Conservation (phyloP, 2,888 invertebrate genomes). For the Eurois occulta region DNA sequence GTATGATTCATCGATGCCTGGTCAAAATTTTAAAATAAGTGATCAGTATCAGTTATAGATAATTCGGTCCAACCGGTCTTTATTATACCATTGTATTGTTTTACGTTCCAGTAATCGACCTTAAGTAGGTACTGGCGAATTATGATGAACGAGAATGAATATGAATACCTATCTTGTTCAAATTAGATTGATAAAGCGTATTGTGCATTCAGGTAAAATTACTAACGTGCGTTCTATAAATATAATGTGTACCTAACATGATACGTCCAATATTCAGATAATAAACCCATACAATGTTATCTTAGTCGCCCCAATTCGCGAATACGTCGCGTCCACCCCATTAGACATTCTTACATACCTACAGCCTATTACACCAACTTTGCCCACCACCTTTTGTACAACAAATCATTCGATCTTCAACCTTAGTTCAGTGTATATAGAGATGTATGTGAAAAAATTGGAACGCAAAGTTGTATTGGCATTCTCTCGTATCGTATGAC, state of each 20-base stretch:
- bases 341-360: constrained; percentile 75
- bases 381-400: not conserved
- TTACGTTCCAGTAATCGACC: not conserved
- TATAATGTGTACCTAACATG: constrained; percentile 46
- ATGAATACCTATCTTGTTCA: not conserved
- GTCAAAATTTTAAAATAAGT: not conserved
- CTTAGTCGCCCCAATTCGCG: constrained; percentile 69
- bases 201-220: not conserved
- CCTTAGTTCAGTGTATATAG: not conserved
- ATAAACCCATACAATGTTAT: constrained; percentile 70
- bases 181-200: not conserved
- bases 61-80: too few relatives aligned
- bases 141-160: not conserved
- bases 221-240: constrained; percentile 8
- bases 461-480: constrained; percentile 27
- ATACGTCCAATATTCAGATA: constrained; percentile 63
- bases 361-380: constrained; percentile 64
- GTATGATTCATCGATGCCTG: too few relatives aligned
- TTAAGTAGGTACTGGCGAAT: not conserved
- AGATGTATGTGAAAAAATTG: not conserved
- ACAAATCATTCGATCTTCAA: constrained; percentile 16
- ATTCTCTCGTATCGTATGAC: constrained; percentile 72
- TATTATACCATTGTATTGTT: too few relatives aligned
- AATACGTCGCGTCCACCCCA: constrained; percentile 73
- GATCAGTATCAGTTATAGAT: not conserved